Conservation (phyloP, 2,113 vertebrate genomes). For the Pseudopodoces humilis region DNA sequence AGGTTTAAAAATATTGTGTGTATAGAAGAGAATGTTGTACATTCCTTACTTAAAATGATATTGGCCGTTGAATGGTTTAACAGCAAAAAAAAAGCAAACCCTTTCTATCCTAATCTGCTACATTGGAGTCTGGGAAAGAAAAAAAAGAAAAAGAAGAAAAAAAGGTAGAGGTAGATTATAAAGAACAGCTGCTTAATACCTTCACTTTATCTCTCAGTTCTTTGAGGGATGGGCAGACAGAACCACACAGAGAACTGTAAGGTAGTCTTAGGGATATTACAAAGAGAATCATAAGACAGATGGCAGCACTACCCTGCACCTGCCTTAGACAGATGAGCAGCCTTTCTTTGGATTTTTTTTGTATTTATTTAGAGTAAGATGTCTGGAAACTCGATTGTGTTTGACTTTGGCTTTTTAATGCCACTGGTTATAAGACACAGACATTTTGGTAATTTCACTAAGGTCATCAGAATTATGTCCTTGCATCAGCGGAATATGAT, state of each 20-base stretch:
- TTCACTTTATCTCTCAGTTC: not conserved
- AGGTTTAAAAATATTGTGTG: not conserved
- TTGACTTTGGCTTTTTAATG: not conserved
- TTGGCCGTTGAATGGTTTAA: not conserved
- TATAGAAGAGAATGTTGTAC: not conserved
- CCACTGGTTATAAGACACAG: not conserved
- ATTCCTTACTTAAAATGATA: not conserved
- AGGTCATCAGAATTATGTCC: not conserved
- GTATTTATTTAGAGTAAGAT: not conserved
- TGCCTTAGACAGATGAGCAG: conserved; percentile 1
- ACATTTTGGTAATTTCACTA: not conserved
- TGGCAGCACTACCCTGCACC: conserved; percentile 49
- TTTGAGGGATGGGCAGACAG: not conserved
- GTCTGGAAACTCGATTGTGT: not conserved
- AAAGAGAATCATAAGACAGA: conserved; percentile 25
- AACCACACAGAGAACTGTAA: not conserved
- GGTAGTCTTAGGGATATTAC: not conserved
- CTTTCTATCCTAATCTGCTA: not conserved
- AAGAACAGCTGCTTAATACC: not conserved
- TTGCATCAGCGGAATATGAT: not conserved
- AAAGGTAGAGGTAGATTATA: not conserved
- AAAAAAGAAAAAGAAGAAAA: not conserved
- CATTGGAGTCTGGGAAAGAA: not conserved
- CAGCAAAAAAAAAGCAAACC: not conserved
- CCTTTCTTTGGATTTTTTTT: not conserved